These are phyloP conservation scores for Xiphophorus hellerii DNA, from an alignment of 2,113 vertebrate genomes.

Conservation along the genomic window DNA sequence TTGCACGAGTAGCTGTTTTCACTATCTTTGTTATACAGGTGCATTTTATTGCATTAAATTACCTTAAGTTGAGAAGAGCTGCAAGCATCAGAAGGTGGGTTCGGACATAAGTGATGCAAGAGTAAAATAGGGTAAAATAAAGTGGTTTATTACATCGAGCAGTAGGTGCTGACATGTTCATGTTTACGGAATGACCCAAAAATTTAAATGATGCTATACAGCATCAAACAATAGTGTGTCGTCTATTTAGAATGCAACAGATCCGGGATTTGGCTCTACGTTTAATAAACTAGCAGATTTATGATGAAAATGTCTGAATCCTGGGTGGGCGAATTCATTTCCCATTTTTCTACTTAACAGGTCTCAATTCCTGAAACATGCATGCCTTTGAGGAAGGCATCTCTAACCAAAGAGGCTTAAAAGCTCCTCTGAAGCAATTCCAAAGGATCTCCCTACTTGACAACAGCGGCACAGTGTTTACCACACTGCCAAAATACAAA, in stretches of 20 bases:
- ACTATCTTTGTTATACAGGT: conserved; percentile 2
- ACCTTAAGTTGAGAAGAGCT: conserved; percentile 3
- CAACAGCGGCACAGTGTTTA: conserved; percentile 78
- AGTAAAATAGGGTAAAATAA: neutral
- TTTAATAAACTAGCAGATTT: conserved; percentile 51
- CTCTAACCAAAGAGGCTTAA: conserved; percentile 80
- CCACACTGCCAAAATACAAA: conserved; percentile 73
- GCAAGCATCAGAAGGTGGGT: neutral
- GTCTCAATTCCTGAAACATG: conserved; percentile 64
- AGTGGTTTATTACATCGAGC: neutral
- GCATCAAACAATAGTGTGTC: neutral
- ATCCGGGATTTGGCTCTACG: conserved; percentile 15
- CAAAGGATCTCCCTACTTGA: conserved; percentile 78
- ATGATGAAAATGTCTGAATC: conserved; percentile 41
- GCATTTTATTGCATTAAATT: conserved; percentile 6
- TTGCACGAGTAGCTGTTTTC: neutral
- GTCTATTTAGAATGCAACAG: conserved; percentile 15
- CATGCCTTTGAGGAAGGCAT: conserved; percentile 69
- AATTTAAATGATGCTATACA: neutral
- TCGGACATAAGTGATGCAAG: conserved; percentile 4
- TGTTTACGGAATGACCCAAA: neutral
- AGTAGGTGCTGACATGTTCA: too few relatives aligned
- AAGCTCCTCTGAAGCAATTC: conserved; percentile 77
- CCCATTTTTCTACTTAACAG: conserved; percentile 39
- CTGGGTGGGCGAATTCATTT: conserved; percentile 52